phyloP scores from a whole-genome alignment of 2,888 invertebrate genomes.

The Morinoia aosen region DNA sequence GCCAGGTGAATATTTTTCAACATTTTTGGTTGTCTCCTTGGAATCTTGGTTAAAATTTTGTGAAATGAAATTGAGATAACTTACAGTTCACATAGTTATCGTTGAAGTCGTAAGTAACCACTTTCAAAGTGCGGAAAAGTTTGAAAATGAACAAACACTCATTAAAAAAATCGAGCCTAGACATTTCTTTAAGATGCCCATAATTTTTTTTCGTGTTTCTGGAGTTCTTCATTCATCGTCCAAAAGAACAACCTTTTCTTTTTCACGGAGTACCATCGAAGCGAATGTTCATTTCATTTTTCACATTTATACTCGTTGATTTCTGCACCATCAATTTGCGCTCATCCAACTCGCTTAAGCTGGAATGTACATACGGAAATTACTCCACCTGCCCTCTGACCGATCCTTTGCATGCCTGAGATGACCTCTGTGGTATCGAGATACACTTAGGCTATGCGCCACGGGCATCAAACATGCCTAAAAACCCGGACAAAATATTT shows the following conservation, averaged over 20 bases:
- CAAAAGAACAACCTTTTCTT: background rate
- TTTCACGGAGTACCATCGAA: background rate
- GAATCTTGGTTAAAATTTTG: background rate
- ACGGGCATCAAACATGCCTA: background rate
- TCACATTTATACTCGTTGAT: background rate
- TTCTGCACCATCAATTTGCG: background rate
- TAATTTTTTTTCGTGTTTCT: background rate
- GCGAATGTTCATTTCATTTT: background rate
- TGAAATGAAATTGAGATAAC: background rate
- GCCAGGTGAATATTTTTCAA: background rate
- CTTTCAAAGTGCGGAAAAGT: no score
- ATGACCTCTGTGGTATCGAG: background rate
- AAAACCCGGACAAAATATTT: background rate
- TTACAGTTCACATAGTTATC: background rate
- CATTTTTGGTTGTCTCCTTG: background rate
- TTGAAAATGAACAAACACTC: no score
- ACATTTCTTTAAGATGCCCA: background rate
- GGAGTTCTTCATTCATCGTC: background rate
- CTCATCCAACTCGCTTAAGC: background rate
- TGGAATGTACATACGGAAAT: constrained; percentile 34
- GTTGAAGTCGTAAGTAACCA: background rate
- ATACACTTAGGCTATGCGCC: background rate
- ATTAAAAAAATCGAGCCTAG: background rate
- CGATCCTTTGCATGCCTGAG: constrained; percentile 38
- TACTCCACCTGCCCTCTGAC: background rate